Evolutionary conservation across 2,888 invertebrate species (phyloP).

Genomic region (Synergus gifuensis): DNA sequence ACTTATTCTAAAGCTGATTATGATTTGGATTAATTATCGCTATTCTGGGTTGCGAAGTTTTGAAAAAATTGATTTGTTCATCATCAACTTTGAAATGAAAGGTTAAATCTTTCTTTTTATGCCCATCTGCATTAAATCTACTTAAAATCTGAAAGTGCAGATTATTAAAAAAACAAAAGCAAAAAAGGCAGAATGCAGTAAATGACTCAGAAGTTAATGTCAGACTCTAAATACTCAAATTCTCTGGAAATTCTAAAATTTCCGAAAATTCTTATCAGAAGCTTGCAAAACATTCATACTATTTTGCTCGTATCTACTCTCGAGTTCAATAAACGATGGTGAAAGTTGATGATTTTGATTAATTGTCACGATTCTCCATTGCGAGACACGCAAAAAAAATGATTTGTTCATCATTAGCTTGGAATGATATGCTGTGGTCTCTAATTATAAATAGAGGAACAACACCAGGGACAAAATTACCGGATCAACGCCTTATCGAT

Average conservation of each 20-base stretch:
- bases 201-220: no score
- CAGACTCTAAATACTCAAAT: no score
- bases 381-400: constrained; percentile 4
- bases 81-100: neutral
- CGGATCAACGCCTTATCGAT: constrained; percentile 12
- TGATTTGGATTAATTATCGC: constrained; percentile 20
- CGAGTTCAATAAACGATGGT: constrained; percentile 34
- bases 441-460: constrained; percentile 26
- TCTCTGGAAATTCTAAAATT: no score
- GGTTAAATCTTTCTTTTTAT: neutral
- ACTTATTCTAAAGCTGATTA: neutral
- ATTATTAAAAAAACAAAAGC: neutral
- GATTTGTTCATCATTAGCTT: constrained; percentile 5
- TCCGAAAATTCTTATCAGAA: no score
- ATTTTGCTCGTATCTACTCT: neutral
- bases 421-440: neutral
- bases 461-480: neutral
- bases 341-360: constrained; percentile 37
- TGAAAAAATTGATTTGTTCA: constrained; percentile 1
- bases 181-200: neutral
- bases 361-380: constrained; percentile 6
- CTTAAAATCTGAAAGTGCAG: neutral
- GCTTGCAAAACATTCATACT: neutral
- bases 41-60: neutral
- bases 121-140: neutral